Conservation (phyloP, 2,888 invertebrate genomes). For the Dolichopus griseipennis region DNA sequence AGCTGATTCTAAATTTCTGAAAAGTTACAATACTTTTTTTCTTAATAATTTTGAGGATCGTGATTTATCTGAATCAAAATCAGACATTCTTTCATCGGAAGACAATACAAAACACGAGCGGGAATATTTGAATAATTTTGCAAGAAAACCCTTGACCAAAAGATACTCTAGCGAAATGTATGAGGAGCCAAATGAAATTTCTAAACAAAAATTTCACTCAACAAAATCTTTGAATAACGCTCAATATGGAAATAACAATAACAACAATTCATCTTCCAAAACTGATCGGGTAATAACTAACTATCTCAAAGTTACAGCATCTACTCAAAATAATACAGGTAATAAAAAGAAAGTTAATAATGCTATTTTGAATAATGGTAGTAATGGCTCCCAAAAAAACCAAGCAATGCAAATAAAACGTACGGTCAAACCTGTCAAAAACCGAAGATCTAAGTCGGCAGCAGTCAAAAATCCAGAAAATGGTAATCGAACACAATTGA, state of each 20-base stretch:
- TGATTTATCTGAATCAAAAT: background rate
- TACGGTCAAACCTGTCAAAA: conserved; percentile 18
- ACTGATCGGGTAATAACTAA: conserved; percentile 39
- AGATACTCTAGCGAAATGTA: conserved; percentile 19
- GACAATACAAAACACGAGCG: background rate
- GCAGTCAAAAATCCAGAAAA: conserved; percentile 12
- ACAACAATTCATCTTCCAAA: conserved; percentile 26
- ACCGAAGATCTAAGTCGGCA: conserved; percentile 22
- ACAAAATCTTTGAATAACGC: conserved; percentile 15
- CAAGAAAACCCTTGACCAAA: background rate
- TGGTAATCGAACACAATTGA: conserved; percentile 15
- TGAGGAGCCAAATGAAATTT: conserved; percentile 14
- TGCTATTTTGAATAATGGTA: background rate
- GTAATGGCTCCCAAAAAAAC: background rate
- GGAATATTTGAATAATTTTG: background rate
- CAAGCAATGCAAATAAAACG: conserved; percentile 8
- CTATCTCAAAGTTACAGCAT: conserved; percentile 35
- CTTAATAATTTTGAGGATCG: background rate
- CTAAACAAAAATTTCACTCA: conserved; percentile 7
- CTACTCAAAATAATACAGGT: conserved; percentile 26
- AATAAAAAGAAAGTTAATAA: conserved; percentile 36
- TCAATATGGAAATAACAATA: conserved; percentile 14
- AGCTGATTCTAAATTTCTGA: background rate
- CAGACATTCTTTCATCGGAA: background rate
- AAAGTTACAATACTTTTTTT: background rate